A percentile compares a stretch with the other conserved stretches of the same genome.
Conservation (phyloP, 1,140 invertebrate genomes). For the Marisa cornuarietis region DNA sequence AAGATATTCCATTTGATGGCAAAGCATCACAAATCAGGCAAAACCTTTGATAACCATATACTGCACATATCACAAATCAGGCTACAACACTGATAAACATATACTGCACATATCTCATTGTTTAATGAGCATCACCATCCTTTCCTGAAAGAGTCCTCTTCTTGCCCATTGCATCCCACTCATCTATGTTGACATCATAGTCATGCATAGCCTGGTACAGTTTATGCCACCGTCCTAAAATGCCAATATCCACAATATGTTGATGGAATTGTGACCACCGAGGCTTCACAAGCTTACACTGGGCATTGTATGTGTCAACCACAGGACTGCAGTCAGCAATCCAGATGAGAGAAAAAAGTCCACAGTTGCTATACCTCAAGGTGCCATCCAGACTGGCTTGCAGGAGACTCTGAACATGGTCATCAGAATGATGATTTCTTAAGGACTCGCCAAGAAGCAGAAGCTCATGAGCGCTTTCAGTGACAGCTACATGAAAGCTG, state of each 20-base stretch:
- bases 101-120: too few species aligned
- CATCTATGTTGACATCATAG: conserved; percentile 78
- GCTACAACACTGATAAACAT: too few species aligned
- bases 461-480: conserved; percentile 72
- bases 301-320: conserved; percentile 76
- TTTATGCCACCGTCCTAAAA: conserved; percentile 79
- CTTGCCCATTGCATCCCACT: conserved; percentile 61
- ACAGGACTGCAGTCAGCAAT: conserved; percentile 74
- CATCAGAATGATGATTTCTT: conserved; percentile 75
- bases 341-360: conserved; percentile 80
- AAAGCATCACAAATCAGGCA: too few species aligned
- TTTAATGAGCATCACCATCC: too few species aligned
- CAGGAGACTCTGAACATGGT: conserved; percentile 74
- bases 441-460: conserved; percentile 74
- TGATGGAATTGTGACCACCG: conserved; percentile 56
- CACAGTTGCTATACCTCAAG: conserved; percentile 74
- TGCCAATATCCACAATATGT: conserved; percentile 81
- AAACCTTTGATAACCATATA: too few species aligned
- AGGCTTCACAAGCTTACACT: conserved; percentile 76
- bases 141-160: neutral
- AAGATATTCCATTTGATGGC: too few species aligned
- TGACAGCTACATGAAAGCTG: conserved; percentile 72
- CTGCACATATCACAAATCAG: too few species aligned
- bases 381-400: conserved; percentile 75
- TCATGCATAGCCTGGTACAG: conserved; percentile 77